phyloP scores from a whole-genome alignment of 2,888 invertebrate species.

The Drosophila anceps region DNA sequence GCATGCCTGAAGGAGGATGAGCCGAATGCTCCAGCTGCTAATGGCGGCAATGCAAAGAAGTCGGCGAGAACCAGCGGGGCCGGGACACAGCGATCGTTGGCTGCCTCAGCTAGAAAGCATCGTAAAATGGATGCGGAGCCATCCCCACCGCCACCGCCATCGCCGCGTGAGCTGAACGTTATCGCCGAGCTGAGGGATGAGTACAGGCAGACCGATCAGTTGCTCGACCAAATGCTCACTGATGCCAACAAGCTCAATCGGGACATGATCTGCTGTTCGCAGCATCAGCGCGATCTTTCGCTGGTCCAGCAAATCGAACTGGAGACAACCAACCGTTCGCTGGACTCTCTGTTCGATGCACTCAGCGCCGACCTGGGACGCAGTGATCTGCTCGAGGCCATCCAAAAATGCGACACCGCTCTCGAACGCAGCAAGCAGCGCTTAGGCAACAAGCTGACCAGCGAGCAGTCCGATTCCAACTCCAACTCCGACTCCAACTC shows the following conservation, averaged over 20 bases:
- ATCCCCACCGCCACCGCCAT: slow-evolving; percentile 64
- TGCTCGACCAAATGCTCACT: slow-evolving; percentile 43
- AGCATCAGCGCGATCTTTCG: slow-evolving; percentile 45
- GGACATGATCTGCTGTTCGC: slow-evolving; percentile 37
- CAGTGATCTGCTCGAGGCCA: slow-evolving; percentile 16
- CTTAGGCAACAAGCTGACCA: neutral
- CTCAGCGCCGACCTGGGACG: slow-evolving; percentile 40
- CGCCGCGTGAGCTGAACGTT: slow-evolving; percentile 46
- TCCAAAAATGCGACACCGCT: slow-evolving; percentile 26
- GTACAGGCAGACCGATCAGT: slow-evolving; percentile 36
- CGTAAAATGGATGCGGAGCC: slow-evolving; percentile 36
- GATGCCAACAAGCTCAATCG: slow-evolving; percentile 46
- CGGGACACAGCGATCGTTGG: neutral
- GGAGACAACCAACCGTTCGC: slow-evolving; percentile 38
- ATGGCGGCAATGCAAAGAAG: neutral
- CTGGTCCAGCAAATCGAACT: slow-evolving; percentile 56
- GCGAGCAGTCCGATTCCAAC: neutral
- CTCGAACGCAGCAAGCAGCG: slow-evolving; percentile 31
- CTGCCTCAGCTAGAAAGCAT: slow-evolving; percentile 6
- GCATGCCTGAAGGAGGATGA: neutral
- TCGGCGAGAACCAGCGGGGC: neutral
- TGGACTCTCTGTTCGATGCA: slow-evolving; percentile 28
- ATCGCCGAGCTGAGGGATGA: slow-evolving; percentile 39
- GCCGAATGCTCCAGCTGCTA: neutral
- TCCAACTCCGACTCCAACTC: neutral